Evolutionary conservation across 2,888 invertebrate genomes (phyloP), one percentile per base, ranked within the genome.

Genomic region (Serripes groenlandicus): DNA sequence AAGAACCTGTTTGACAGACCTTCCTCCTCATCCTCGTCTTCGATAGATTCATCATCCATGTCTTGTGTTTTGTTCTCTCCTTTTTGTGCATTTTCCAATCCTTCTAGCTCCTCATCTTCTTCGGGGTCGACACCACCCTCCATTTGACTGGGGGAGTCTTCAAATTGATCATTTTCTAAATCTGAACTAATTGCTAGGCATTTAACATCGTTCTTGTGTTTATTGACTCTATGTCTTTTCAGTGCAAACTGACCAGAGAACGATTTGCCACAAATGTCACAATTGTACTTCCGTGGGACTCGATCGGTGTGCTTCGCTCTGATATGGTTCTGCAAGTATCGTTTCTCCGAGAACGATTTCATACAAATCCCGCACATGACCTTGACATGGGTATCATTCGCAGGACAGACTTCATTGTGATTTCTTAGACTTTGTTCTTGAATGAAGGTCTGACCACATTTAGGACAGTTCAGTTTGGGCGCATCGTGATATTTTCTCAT

Each of bases 211-310:
- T 66, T 30, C 23, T 26, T 37, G 42, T 66, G 66, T 26, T 66
- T 66, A 18, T 66, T 66, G 3, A 66, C 66, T 1, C 66, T 21
- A 28, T 66, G 66, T 42, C 66, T 66, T 15, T 66, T 66, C 21
- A 66, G 21, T 9, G 66, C 66, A 66, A 66, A 66, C 28, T 66
- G 66, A 37, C 66, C 42, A 66, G 66, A 66, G 34, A 66, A 66
- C 37, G 35, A 35, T 30, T 66, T 66, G 26, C 9, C 9, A 66
- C 66, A 66, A 42, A 66, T 66, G 26, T 66, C 66, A 66, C 66
- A 66, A 15, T 42, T 32, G 42, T 66, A 42, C 21, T n/a, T 30
- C 9, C 18, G 30, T 34, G 66, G 42, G 0, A 35, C 23, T 42
- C 42, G 37, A 23, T 66, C 66, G 0, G 66, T 28, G 28, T 66